Evolutionary conservation across 2,888 invertebrate genomes (phyloP), one percentile per base, ranked within the genome.

Genomic region (Limenitis camilla): DNA sequence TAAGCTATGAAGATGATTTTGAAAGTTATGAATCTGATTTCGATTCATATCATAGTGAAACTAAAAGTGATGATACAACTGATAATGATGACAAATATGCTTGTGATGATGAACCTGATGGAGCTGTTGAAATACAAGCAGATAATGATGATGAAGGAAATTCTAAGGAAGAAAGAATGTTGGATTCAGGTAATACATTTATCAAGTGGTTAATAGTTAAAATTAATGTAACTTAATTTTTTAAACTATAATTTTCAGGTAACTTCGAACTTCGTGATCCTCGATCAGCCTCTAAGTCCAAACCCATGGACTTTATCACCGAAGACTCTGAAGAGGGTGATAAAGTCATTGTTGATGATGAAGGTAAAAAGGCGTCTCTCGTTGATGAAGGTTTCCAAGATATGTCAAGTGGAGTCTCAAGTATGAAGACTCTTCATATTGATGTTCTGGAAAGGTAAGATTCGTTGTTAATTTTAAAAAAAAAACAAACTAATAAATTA

Each of bases 11-110:
- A 71, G 87, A 88, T n/a, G 88, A 88, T 49, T 88, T 88, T 38
- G 88, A 88, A 51, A 87, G 86, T 40, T 88, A 88, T 59, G 87
- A 86, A 60, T 88, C 88, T 0, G 88, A 88, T 59, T 88, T 88
- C 47, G 87, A 88, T 8, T 86, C 88, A 0, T 84, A 85, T 51
- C 81, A 82, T 42, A 82, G 78, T 53, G 67, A 67, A 6, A 45
- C 40, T 9, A 31, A 53, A 6, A 58, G 50, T 43, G 59, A 61
- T n/a, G 32, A 47, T 1, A 35, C 59, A 55, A 52, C 45, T 29
- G 35, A 43, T 7, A 61, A 62, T 36, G 58, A 65, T 36, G 62
- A 56, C 29, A 52, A 40, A 5, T 49, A 53, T 53, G 52, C 56
- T 52, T 56, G 55, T 32, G 41, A 59, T 3, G 43, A 35, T n/a